A percentile compares a stretch with the other conserved stretches of the same genome.
Evolutionary conservation across 2,888 invertebrate species (phyloP).

Genomic region (Caenorhabditis drosophilae): DNA sequence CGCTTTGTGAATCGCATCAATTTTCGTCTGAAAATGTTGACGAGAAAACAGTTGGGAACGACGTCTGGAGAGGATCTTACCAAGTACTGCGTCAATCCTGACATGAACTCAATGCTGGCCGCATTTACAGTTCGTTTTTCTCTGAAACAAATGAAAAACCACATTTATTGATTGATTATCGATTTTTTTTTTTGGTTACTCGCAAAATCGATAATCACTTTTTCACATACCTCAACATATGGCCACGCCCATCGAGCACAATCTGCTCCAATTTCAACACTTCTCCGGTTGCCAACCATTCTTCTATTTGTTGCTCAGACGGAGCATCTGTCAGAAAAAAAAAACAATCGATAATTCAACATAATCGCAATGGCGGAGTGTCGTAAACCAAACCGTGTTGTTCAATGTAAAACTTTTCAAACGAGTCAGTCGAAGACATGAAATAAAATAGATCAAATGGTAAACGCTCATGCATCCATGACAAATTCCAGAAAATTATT

Average conservation of each 20-base stretch:
- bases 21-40: conserved; percentile 79
- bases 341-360: not conserved
- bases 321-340: conserved; percentile 66
- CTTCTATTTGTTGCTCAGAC: conserved; percentile 60
- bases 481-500: not conserved
- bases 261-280: conserved; percentile 59
- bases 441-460: conserved; percentile 51
- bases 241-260: conserved; percentile 63
- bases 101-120: conserved; percentile 59
- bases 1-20: conserved; percentile 84
- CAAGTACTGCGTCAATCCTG: conserved; percentile 63
- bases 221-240: conserved; percentile 21
- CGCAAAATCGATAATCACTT: not conserved
- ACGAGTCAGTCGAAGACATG: conserved; percentile 45
- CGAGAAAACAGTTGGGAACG: not conserved
- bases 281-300: conserved; percentile 64
- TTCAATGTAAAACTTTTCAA: conserved; percentile 33
- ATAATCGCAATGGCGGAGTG: no score
- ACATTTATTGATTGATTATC: no score
- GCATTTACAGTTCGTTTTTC: conserved; percentile 64
- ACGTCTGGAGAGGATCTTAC: conserved; percentile 12
- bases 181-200: no score
- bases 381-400: conserved; percentile 4
- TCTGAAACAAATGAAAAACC: no score
- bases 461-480: conserved; percentile 37